phyloP scores from a whole-genome alignment of 2,888 invertebrate species.

The Aphrophora alni region DNA sequence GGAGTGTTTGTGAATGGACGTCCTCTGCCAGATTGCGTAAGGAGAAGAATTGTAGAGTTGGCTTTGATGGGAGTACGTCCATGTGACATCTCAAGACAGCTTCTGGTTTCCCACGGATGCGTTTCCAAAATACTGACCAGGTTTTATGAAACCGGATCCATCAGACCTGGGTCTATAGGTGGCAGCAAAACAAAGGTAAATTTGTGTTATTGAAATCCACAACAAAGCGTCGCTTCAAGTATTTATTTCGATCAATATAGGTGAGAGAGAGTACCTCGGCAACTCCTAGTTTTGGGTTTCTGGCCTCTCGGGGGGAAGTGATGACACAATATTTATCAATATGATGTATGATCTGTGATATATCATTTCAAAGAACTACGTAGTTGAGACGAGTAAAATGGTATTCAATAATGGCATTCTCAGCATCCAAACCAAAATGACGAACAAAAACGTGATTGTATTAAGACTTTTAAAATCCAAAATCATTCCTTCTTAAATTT shows the following conservation, averaged over 20 bases:
- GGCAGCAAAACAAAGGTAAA: constrained; percentile 93
- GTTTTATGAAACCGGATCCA: constrained; percentile 97
- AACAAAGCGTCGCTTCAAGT: not conserved
- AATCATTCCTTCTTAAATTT: too few relatives aligned
- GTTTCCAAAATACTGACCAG: constrained; percentile 96
- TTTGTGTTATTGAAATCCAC: constrained; percentile 36
- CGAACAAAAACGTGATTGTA: too few relatives aligned
- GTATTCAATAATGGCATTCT: too few relatives aligned
- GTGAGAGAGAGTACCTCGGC: not conserved
- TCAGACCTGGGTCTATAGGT: constrained; percentile 93
- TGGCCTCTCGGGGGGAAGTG: too few relatives aligned
- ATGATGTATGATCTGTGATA: too few relatives aligned
- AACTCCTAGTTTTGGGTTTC: too few relatives aligned
- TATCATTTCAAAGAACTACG: too few relatives aligned
- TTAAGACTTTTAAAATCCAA: too few relatives aligned
- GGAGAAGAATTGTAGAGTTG: constrained; percentile 91
- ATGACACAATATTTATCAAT: too few relatives aligned
- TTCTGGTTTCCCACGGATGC: constrained; percentile 95
- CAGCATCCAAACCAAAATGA: too few relatives aligned
- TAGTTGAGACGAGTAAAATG: too few relatives aligned
- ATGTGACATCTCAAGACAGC: constrained; percentile 94
- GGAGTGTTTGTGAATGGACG: constrained; percentile 97
- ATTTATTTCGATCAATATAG: not conserved
- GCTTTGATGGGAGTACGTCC: constrained; percentile 94
- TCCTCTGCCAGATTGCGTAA: constrained; percentile 93